phyloP scores from a whole-genome alignment of 1,140 invertebrate genomes.

The Lerema accius region DNA sequence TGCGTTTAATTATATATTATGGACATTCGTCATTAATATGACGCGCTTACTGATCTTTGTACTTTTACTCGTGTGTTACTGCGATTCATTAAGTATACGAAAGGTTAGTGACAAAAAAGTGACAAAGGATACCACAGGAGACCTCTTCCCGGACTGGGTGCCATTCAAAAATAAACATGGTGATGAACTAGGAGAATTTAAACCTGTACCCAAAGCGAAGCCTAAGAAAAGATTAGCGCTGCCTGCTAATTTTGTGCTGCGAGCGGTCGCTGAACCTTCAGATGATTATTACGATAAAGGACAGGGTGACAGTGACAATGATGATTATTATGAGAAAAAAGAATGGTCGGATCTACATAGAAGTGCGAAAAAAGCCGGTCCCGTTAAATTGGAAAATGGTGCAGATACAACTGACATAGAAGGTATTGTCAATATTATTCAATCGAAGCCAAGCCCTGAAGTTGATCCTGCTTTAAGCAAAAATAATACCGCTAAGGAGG shows the following conservation, averaged over 20 bases:
- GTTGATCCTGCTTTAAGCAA: constrained; percentile 36
- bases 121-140: constrained; percentile 54
- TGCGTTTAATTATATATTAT: constrained; percentile 46
- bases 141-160: constrained; percentile 73
- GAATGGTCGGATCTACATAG: constrained; percentile 65
- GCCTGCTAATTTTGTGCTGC: constrained; percentile 65
- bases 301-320: constrained; percentile 57
- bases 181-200: constrained; percentile 67
- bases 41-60: constrained; percentile 38
- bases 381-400: constrained; percentile 40
- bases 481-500: neutral
- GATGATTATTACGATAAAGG: constrained; percentile 63
- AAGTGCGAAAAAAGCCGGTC: constrained; percentile 37
- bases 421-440: constrained; percentile 64
- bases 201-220: constrained; percentile 55
- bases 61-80: constrained; percentile 41
- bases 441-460: constrained; percentile 29
- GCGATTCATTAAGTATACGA: constrained; percentile 51
- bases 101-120: constrained; percentile 60
- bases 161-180: constrained; percentile 73
- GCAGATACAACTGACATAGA: constrained; percentile 63
- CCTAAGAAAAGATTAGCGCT: constrained; percentile 68
- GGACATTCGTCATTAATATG: constrained; percentile 47
- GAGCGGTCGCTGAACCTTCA: constrained; percentile 55
- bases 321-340: constrained; percentile 72